A percentile compares a stretch with the other conserved stretches of the same genome.
phyloP scores from a whole-genome alignment of 2,113 vertebrate genomes.

The Pterophyllum scalare region DNA sequence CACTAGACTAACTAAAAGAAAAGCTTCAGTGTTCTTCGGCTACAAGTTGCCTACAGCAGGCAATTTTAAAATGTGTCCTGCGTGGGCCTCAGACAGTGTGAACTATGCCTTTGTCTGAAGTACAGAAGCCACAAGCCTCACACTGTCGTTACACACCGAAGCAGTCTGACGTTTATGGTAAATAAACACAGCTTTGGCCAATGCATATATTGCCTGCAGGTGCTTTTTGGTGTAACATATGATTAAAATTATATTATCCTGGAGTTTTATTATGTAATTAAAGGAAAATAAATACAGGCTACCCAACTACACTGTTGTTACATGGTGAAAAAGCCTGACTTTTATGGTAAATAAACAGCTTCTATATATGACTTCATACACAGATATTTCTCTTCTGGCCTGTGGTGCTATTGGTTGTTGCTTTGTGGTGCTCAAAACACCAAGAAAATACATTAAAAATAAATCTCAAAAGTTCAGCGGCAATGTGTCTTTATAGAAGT shows the following conservation, averaged over 20 bases:
- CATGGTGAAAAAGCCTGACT: too few relatives aligned
- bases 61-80: conserved; percentile 2
- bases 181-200: not conserved
- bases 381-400: too few relatives aligned
- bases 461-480: not conserved
- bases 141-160: conserved; percentile 7
- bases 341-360: too few relatives aligned
- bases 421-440: not conserved
- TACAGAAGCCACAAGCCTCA: not conserved
- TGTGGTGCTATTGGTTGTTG: not conserved
- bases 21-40: conserved; percentile 41
- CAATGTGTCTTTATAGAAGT: not conserved
- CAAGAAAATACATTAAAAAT: not conserved
- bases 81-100: conserved; percentile 20
- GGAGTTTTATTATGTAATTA: not conserved
- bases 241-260: not conserved
- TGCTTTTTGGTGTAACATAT: not conserved
- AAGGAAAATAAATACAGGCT: not conserved
- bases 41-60: conserved; percentile 12
- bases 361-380: too few relatives aligned
- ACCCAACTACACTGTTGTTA: too few relatives aligned
- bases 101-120: conserved; percentile 4
- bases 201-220: not conserved
- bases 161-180: not conserved
- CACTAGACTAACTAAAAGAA: conserved; percentile 29